A percentile compares a stretch with the other conserved stretches of the same genome.
These are phyloP conservation scores for Kryptolebias ocellatus DNA, from an alignment of 2,797 vertebrate genomes.

Conservation along the genomic window DNA sequence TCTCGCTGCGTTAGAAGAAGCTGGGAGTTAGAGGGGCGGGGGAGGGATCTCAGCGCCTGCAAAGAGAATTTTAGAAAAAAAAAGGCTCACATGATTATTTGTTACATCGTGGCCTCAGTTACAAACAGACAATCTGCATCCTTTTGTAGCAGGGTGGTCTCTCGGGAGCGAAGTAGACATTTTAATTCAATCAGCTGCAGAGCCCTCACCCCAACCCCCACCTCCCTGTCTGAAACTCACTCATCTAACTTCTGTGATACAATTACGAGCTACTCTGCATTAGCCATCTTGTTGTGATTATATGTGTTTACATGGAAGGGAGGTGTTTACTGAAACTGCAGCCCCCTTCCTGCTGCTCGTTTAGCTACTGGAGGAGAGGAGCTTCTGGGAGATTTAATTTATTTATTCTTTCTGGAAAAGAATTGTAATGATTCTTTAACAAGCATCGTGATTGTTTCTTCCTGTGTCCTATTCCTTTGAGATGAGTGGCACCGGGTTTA, in stretches of 20 bases:
- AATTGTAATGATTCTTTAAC: constrained; percentile 68
- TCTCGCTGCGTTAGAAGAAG: constrained; percentile 27
- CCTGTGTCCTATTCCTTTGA: constrained; percentile 39
- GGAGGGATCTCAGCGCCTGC: constrained; percentile 34
- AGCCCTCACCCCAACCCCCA: constrained; percentile 12
- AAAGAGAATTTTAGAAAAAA: constrained; percentile 38
- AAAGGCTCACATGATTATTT: constrained; percentile 59
- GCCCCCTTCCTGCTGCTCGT: constrained; percentile 46
- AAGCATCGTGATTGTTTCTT: constrained; percentile 46
- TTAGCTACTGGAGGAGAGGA: constrained; percentile 67
- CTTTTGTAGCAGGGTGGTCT: constrained; percentile 70
- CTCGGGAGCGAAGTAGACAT: constrained; percentile 61
- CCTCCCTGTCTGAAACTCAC: constrained; percentile 55
- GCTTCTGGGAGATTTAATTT: constrained; percentile 54
- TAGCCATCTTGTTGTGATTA: constrained; percentile 83
- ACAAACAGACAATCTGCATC: constrained; percentile 50
- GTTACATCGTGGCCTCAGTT: constrained; percentile 43
- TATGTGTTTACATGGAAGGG: constrained; percentile 74
- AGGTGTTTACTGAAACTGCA: constrained; percentile 77
- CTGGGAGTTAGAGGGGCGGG: constrained; percentile 16
- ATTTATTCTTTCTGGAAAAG: constrained; percentile 64
- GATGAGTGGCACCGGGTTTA: constrained; percentile 47
- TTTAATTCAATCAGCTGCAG: constrained; percentile 75
- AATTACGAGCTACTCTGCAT: constrained; percentile 62
- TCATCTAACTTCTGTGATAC: constrained; percentile 70